Evolutionary conservation across 2,113 vertebrate species (phyloP).

Genomic region (Epinephelus moara): DNA sequence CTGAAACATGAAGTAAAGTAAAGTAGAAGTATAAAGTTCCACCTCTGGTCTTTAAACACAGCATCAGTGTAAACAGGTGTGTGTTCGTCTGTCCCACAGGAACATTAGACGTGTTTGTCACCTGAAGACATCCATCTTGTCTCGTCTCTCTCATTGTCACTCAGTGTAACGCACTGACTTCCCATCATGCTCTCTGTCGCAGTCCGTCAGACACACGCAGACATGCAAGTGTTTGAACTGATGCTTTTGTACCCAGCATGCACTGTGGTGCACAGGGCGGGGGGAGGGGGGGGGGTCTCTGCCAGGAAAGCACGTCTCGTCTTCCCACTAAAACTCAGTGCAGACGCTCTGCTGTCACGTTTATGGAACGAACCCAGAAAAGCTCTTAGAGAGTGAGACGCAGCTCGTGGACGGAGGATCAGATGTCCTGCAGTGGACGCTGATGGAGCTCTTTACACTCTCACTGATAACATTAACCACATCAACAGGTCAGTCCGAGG

Average conservation of each 20-base stretch:
- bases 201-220: background rate
- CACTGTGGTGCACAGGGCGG: background rate
- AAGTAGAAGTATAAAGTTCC: too few relatives aligned
- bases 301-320: background rate
- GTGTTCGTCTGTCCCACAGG: background rate
- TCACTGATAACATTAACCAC: too few relatives aligned
- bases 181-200: conserved; percentile 1
- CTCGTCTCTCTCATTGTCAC: background rate
- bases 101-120: background rate
- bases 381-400: background rate
- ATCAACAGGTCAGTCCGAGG: too few relatives aligned
- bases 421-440: background rate
- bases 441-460: too few relatives aligned
- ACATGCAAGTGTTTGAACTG: background rate
- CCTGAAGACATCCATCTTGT: conserved; percentile 2
- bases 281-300: background rate
- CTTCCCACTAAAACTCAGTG: background rate
- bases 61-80: background rate
- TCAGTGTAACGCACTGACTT: background rate
- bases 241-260: background rate
- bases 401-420: background rate
- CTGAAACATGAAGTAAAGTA: too few relatives aligned
- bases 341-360: background rate
- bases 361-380: background rate
- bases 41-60: too few relatives aligned